These are phyloP conservation scores for Falco columbarius DNA, from an alignment of 2,797 vertebrate species.

Conservation along the genomic window DNA sequence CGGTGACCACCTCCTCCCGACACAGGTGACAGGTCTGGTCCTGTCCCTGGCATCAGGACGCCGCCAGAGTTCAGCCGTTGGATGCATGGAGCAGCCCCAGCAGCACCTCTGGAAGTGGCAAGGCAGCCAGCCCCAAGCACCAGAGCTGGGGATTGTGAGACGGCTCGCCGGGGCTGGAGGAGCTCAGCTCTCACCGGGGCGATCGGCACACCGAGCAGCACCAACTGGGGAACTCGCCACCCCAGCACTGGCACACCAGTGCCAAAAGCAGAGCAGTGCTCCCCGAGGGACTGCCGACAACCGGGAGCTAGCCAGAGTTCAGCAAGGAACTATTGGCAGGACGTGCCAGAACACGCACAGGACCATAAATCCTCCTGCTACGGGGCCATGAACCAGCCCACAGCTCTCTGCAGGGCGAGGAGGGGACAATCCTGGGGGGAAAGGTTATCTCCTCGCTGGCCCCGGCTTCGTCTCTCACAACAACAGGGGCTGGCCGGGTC, in stretches of 20 bases:
- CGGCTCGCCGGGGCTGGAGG: neutral
- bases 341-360: conserved; percentile 48
- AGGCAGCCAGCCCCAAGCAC: neutral
- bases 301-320: conserved; percentile 41
- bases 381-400: neutral
- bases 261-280: neutral
- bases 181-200: neutral
- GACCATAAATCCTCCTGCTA: conserved; percentile 42
- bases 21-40: neutral
- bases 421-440: neutral
- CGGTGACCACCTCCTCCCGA: neutral
- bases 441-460: conserved; percentile 30
- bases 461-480: neutral
- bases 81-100: neutral
- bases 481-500: neutral
- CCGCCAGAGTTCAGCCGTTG: neutral
- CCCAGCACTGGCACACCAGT: neutral
- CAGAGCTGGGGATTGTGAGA: neutral
- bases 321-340: conserved; percentile 5
- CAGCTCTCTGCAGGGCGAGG: neutral
- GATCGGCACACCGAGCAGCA: neutral
- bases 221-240: neutral
- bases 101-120: neutral
- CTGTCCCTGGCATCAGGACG: neutral
- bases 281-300: neutral